phyloP scores from a whole-genome alignment of 2,888 invertebrate genomes.

The Parapristionchus giblindavisi region DNA sequence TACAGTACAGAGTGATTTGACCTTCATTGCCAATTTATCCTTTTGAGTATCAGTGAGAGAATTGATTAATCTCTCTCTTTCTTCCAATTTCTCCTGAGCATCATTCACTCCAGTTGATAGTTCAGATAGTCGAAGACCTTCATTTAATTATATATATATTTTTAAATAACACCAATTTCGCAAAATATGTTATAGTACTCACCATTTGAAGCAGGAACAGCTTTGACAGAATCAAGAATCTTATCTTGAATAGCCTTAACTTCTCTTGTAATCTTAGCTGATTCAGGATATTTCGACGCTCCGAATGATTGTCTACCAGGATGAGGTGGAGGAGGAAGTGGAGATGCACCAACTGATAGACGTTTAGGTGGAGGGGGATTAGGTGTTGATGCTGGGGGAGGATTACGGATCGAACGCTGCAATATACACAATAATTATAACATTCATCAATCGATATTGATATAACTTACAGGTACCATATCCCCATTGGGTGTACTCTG shows the following conservation, averaged over 20 bases:
- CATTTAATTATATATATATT: neutral
- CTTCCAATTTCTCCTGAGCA: slow-evolving; percentile 35
- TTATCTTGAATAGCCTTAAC: slow-evolving; percentile 26
- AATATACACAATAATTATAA: neutral
- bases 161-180: neutral
- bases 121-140: slow-evolving; percentile 28
- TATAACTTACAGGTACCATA: slow-evolving; percentile 27
- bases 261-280: slow-evolving; percentile 8
- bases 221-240: slow-evolving; percentile 13
- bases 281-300: slow-evolving; percentile 10
- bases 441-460: neutral
- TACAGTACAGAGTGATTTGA: slow-evolving; percentile 22
- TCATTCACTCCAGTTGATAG: slow-evolving; percentile 18
- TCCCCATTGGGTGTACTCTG: neutral
- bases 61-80: slow-evolving; percentile 25
- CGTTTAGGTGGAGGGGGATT: slow-evolving; percentile 26
- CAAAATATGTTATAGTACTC: neutral
- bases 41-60: neutral
- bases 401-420: slow-evolving; percentile 13
- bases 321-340: slow-evolving; percentile 28
- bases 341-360: slow-evolving; percentile 8
- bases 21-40: slow-evolving; percentile 27
- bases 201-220: neutral
- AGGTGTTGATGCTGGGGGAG: slow-evolving; percentile 8
- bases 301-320: slow-evolving; percentile 15